Evolutionary conservation across 2,113 vertebrate species (phyloP), one percentile per base, ranked within the genome.

Genomic region (Forbesichthys agassizii): DNA sequence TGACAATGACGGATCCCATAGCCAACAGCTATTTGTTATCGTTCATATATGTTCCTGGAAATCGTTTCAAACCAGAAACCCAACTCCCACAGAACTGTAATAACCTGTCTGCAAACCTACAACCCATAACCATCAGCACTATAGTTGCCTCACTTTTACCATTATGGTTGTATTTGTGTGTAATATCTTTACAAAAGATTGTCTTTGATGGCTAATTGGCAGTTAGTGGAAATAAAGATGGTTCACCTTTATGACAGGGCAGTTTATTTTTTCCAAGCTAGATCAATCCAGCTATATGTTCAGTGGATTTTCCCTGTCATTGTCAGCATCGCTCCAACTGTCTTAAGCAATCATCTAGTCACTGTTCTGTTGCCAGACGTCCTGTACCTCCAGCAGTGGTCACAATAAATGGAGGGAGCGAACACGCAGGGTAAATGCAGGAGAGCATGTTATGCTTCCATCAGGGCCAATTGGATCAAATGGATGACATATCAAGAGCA

Each of bases 311-410:
- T 78, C 84, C 80, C 68, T 61, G 57, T 80, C 75, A 81, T 79
- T 85, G 84, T 88, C 77, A 79, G 79, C 74, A 76, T 71, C 81
- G 72, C 82, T 78, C 54, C 5, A 78, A 77, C 84, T 88, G 85
- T 90, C 88, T 75, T 86, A 75, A 83, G 73, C 66, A 80, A 88
- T 86, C 86, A 88, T 87, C 66, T 71, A 79, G 81, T 83, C 82
- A 88, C 83, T 75, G 63, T 68, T 80, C 71, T 79, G 85, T 84
- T 79, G 79, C 61, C 33, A 5, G 56, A 64, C 70, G 67, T 64
- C 57, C 66, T 0, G 27, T 48, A 18, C 53, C 72, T 61, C 69
- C 67, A 68, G 69, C 66, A 69, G 73, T 60, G 65, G 80, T 84
- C 74, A 64, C 71, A 78, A 79, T 79, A 83, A 87, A 88, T 83